Conservation (phyloP, 2,113 vertebrate genomes). For the Oryzias curvinotus region DNA sequence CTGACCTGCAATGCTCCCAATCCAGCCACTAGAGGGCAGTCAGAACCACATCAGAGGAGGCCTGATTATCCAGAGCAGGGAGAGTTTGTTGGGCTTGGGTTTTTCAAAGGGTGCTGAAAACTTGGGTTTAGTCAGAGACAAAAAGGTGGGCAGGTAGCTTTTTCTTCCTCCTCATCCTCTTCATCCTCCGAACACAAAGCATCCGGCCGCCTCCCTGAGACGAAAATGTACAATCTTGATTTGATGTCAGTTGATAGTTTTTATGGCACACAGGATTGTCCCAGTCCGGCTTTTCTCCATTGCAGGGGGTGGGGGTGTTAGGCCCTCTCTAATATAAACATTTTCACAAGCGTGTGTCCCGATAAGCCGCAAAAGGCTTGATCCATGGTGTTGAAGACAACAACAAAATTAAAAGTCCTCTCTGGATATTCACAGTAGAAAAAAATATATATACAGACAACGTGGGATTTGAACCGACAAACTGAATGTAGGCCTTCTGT, state of each 20-base stretch:
- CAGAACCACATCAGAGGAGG: slow-evolving; percentile 30
- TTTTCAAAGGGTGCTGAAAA: slow-evolving; percentile 55
- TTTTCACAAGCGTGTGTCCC: slow-evolving; percentile 43
- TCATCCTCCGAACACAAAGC: slow-evolving; percentile 56
- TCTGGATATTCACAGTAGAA: slow-evolving; percentile 76
- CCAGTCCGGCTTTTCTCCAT: slow-evolving; percentile 55
- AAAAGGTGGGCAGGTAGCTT: slow-evolving; percentile 54
- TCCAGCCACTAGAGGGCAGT: slow-evolving; percentile 56
- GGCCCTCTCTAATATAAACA: slow-evolving; percentile 40
- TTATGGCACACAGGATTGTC: slow-evolving; percentile 82
- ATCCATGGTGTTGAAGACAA: slow-evolving; percentile 53
- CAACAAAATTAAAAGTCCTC: slow-evolving; percentile 57
- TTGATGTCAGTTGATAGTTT: slow-evolving; percentile 59
- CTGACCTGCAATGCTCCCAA: slow-evolving; percentile 49
- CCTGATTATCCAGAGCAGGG: slow-evolving; percentile 40
- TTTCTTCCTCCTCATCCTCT: slow-evolving; percentile 55
- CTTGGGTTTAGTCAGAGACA: slow-evolving; percentile 58
- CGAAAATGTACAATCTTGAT: slow-evolving; percentile 71
- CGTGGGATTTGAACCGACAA: slow-evolving; percentile 24
- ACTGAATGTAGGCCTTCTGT: slow-evolving; percentile 18
- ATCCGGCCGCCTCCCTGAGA: slow-evolving; percentile 75
- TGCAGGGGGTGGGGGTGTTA: neutral
- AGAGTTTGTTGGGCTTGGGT: slow-evolving; percentile 18
- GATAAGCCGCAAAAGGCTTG: slow-evolving; percentile 49
- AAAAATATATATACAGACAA: slow-evolving; percentile 59